Conservation (phyloP, 1,140 invertebrate genomes). For the Sycophaga agraensis region DNA sequence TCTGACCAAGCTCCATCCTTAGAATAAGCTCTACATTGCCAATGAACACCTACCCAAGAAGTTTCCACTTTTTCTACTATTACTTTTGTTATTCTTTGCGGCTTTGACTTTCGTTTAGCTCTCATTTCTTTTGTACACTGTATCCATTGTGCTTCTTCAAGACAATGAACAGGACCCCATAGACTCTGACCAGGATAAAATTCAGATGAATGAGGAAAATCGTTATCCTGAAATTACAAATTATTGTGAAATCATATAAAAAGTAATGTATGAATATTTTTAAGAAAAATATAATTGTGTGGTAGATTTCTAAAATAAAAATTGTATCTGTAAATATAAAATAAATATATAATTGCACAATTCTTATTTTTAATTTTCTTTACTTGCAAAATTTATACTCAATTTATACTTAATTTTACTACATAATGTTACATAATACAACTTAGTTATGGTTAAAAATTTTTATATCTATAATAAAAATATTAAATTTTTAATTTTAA, state of each 20-base stretch:
- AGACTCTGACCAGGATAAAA: conserved; percentile 79
- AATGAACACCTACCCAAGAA: conserved; percentile 71
- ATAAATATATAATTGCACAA: too few species aligned
- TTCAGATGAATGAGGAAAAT: conserved; percentile 65
- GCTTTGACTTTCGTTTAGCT: conserved; percentile 65
- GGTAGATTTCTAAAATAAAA: too few species aligned
- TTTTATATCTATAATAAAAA: too few species aligned
- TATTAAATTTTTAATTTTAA: neutral
- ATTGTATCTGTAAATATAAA: too few species aligned
- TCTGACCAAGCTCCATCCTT: conserved; percentile 62
- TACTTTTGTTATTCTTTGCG: conserved; percentile 58
- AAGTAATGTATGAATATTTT: too few species aligned
- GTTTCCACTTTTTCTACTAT: conserved; percentile 67
- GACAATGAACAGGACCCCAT: conserved; percentile 67
- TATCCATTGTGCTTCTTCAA: conserved; percentile 78
- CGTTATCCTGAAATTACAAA: conserved; percentile 60
- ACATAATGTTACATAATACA: too few species aligned
- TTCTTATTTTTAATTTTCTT: too few species aligned
- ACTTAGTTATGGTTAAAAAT: too few species aligned
- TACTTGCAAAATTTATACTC: neutral
- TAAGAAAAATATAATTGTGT: neutral
- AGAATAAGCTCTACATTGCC: conserved; percentile 77
- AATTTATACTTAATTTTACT: neutral
- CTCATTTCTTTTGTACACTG: conserved; percentile 75
- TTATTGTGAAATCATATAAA: too few species aligned